Conservation (phyloP, 2,888 invertebrate species). For the Mythimna loreyi region DNA sequence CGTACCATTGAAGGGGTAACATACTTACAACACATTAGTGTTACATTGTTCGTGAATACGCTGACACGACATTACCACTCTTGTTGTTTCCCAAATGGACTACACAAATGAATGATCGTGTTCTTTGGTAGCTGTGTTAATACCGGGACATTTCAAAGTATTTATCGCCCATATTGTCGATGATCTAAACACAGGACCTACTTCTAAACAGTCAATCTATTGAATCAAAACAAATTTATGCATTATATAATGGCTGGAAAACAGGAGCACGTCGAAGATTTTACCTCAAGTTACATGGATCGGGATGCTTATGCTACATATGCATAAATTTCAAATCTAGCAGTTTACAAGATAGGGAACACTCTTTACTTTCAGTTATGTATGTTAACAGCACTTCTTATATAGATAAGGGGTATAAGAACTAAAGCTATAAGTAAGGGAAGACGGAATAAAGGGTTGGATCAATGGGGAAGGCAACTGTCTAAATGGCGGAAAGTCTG, state of each 20-base stretch:
- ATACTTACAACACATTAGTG: slow-evolving; percentile 89
- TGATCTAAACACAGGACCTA: slow-evolving; percentile 85
- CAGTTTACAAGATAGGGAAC: slow-evolving; percentile 77
- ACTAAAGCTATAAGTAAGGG: slow-evolving; percentile 90
- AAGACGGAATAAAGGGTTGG: slow-evolving; percentile 82
- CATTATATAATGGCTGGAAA: slow-evolving; percentile 76
- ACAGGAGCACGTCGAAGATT: slow-evolving; percentile 58
- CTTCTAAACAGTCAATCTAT: slow-evolving; percentile 83
- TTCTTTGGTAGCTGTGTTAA: slow-evolving; percentile 68
- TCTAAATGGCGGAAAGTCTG: slow-evolving; percentile 58
- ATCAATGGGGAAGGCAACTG: slow-evolving; percentile 72
- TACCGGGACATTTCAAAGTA: slow-evolving; percentile 68
- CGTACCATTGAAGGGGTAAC: slow-evolving; percentile 84
- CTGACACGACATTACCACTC: slow-evolving; percentile 79
- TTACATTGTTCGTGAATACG: slow-evolving; percentile 80
- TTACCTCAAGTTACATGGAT: slow-evolving; percentile 65
- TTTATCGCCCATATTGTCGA: slow-evolving; percentile 74
- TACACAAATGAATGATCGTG: slow-evolving; percentile 82
- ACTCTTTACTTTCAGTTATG: slow-evolving; percentile 75
- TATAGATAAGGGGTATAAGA: slow-evolving; percentile 83
- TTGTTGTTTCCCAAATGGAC: slow-evolving; percentile 81
- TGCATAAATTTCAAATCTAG: slow-evolving; percentile 82
- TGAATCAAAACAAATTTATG: slow-evolving; percentile 77
- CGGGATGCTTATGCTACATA: slow-evolving; percentile 77
- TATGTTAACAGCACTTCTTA: slow-evolving; percentile 82